Evolutionary conservation across 1,140 invertebrate genomes (phyloP), one percentile per base, ranked within the genome.

Genomic region (Coenobita brevimanus): DNA sequence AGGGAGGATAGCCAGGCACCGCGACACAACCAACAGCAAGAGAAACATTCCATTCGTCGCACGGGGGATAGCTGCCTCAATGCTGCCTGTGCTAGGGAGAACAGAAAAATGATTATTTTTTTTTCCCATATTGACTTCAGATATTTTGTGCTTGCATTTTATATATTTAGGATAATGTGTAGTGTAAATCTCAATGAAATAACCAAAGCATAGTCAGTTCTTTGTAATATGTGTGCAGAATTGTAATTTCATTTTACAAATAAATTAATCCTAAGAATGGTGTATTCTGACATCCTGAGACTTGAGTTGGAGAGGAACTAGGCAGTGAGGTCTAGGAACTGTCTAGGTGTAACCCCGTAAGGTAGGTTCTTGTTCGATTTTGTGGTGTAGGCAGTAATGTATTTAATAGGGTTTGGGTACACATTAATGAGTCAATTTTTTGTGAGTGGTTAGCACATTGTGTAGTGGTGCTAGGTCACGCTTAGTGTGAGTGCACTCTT

Each of bases 301-400:
- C 43, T 43, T n/a, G 57, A 50, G 78, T 38, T 71, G 78, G 60
- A 69, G 78, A 87, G 62, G 76, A 80, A 43, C 85, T 87, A 87
- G 85, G 85, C 85, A 87, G 85, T 87, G 76, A 80, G 64, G 24
- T 64, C 50, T 69, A 71, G 60, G 75, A 80, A 71, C 85, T 81
- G 84, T 86, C 84, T 86, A 86, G 84, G 84, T 86, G 33, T 69
- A 62, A 67, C 50, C 41, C 75, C 84, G 21, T 69, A 71, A 69
- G 76, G 78, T 80, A 80, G 85, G 76, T 80, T 75, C 76, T 54
- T 80, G 76, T 87, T 81, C 46, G 64, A 64, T 87, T 87, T 87
- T 87, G 85, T 87, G 85, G 85, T 87, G 76, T 87, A 81, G 85
- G 85, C 85, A 87, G 85, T 87, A 87, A 87, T 80, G 85, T 87